A percentile compares a stretch with the other conserved stretches of the same genome.
Evolutionary conservation across 1,140 invertebrate genomes (phyloP).

Genomic region (Anagrus nilaparvatae): DNA sequence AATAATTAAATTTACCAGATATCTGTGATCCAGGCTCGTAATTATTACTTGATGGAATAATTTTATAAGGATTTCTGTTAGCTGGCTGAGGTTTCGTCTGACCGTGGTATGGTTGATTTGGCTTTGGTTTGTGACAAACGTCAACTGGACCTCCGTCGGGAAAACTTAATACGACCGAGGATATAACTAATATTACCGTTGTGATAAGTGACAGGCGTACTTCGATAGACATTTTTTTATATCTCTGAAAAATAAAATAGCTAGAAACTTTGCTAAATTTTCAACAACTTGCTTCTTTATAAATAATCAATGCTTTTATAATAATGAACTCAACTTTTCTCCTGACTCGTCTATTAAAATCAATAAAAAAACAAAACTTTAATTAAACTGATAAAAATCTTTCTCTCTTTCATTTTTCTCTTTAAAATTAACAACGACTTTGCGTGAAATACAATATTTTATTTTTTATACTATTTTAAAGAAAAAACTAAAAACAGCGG

Average conservation of each 20-base stretch:
- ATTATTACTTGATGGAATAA: conserved; percentile 49
- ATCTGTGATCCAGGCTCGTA: conserved; percentile 57
- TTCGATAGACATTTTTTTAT: too few relatives aligned
- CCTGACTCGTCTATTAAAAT: neutral
- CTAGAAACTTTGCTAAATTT: too few relatives aligned
- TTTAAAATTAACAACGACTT: too few relatives aligned
- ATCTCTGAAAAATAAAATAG: too few relatives aligned
- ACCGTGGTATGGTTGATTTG: conserved; percentile 66
- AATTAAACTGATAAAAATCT: too few relatives aligned
- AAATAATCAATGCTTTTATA: too few relatives aligned
- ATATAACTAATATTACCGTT: conserved; percentile 14
- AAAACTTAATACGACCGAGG: conserved; percentile 39
- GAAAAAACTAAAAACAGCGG: too few relatives aligned
- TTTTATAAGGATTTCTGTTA: conserved; percentile 52
- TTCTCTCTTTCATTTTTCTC: too few relatives aligned
- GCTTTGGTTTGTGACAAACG: conserved; percentile 59
- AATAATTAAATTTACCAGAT: conserved; percentile 46
- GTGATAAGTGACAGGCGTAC: neutral
- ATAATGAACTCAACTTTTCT: neutral
- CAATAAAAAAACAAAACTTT: too few relatives aligned
- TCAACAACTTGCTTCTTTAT: too few relatives aligned
- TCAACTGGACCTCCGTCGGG: conserved; percentile 69
- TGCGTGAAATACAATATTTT: too few relatives aligned
- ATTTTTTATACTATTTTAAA: too few relatives aligned
- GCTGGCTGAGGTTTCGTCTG: conserved; percentile 51